Evolutionary conservation across 2,113 vertebrate species (phyloP), one percentile per base, ranked within the genome.

Genomic region (Melanostigma gelatinosum): DNA sequence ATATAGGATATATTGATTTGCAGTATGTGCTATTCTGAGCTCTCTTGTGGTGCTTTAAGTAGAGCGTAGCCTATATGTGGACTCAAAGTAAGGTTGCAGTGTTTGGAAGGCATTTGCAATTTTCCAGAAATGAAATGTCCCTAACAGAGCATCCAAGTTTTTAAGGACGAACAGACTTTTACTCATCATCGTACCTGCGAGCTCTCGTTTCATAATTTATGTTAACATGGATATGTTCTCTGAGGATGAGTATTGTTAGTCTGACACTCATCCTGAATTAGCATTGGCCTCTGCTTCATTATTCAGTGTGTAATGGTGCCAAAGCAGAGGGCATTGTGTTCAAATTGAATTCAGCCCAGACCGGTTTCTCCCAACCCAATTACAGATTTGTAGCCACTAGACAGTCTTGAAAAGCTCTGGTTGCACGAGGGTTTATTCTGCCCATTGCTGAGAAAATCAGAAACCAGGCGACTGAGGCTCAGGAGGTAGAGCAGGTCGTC

Each of bases 261-360:
- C 72, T 72, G 80, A 85, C 71, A 75, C 76, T 85, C 77, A 65
- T 44, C 10, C 52, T 71, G 40, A 85, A 83, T 91, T 85, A 87
- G 32, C 83, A 87, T 84, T 80, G 52, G 60, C 69, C 80, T 78
- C 64, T 8, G 34, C 82, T 85, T 85, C 76, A 80, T 88, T 92
- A 90, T 90, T 87, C 72, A 74, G 76, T 65, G 81, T 85, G 86
- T 86, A 84, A 88, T 74, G 75, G 75, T 77, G 86, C 84, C 88
- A 88, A 82, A 82, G 81, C 81, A 85, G 79, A 89, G 72, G 72
- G 63, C 70, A 85, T 79, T 88, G 79, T 87, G 62, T 77, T 89
- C 67, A 77, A 87, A 83, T 61, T 85, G 63, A 77, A 86, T 89
- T 84, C 34, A 74, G 52, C 67, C 60, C 75, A 75, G 69, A 70